Percentiles rank a stretch among this genome's conserved stretches.
phyloP scores from a whole-genome alignment of 1,140 invertebrate genomes.

The Idris sp. region DNA sequence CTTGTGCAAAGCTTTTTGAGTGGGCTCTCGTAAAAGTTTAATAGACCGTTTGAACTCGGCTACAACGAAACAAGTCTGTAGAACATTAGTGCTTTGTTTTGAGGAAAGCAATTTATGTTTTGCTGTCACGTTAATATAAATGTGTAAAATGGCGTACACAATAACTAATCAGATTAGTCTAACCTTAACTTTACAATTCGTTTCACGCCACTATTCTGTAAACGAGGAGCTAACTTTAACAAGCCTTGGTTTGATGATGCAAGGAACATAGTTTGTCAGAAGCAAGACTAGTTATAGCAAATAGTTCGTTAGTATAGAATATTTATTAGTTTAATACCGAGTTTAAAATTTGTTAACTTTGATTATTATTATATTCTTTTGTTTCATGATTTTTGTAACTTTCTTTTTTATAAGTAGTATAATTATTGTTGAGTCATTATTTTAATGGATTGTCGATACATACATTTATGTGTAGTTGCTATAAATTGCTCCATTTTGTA shows the following conservation, averaged over 20 bases:
- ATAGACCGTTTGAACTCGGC: conserved; percentile 19
- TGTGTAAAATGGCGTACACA: conserved; percentile 13
- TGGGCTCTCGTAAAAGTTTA: conserved; percentile 23
- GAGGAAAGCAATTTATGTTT: conserved; percentile 18
- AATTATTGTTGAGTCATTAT: too few relatives aligned
- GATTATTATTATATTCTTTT: too few relatives aligned
- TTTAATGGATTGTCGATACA: too few relatives aligned
- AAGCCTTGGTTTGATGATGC: conserved; percentile 36
- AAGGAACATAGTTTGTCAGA: conserved; percentile 34
- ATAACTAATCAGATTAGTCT: conserved; percentile 34
- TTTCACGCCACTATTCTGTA: conserved; percentile 22
- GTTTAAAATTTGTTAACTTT: too few relatives aligned
- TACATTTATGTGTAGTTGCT: conserved; percentile 2
- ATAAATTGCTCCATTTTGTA: conserved; percentile 27
- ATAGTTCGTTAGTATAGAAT: conserved; percentile 23
- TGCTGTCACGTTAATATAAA: conserved; percentile 7
- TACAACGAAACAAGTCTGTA: conserved; percentile 15
- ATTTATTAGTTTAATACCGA: conserved; percentile 38
- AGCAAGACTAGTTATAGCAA: conserved; percentile 32
- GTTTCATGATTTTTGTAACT: too few relatives aligned
- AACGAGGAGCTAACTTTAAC: conserved; percentile 36
- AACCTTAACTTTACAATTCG: conserved; percentile 31
- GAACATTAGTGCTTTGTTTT: conserved; percentile 17
- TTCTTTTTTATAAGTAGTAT: too few relatives aligned
- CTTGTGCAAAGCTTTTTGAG: conserved; percentile 7